A percentile compares a stretch with the other conserved stretches of the same genome.
phyloP scores from a whole-genome alignment of 2,888 invertebrate genomes.

The Ormyrus pomaceus region DNA sequence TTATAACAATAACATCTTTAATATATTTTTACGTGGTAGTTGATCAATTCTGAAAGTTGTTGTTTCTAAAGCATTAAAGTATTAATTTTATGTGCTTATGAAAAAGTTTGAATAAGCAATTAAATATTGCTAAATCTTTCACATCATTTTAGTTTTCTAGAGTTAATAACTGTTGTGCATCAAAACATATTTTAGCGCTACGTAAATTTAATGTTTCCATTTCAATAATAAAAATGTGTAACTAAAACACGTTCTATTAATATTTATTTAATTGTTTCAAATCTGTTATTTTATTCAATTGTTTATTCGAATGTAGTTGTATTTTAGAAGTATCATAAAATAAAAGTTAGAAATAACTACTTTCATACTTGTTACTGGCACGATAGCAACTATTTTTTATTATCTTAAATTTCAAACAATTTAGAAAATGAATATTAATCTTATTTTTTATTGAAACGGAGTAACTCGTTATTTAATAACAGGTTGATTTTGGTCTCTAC shows the following conservation, averaged over 20 bases:
- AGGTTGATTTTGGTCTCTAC: conserved; percentile 48
- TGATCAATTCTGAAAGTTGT: conserved; percentile 33
- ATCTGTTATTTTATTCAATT: too few species aligned
- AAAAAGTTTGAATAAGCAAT: conserved; percentile 8
- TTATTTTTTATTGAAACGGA: conserved; percentile 24
- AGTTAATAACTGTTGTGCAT: too few species aligned
- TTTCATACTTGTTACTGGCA: conserved; percentile 47
- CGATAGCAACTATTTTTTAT: conserved; percentile 30
- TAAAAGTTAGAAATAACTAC: conserved; percentile 27
- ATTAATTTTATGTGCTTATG: conserved; percentile 6
- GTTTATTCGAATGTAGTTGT: too few species aligned
- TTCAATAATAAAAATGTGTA: too few species aligned
- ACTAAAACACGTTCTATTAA: too few species aligned
- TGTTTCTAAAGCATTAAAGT: conserved; percentile 28
- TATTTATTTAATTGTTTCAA: too few species aligned
- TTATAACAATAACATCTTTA: conserved; percentile 19
- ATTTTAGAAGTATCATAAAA: conserved; percentile 17
- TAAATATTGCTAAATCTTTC: background rate
- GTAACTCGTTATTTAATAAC: conserved; percentile 33
- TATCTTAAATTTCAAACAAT: conserved; percentile 11
- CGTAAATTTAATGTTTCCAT: too few species aligned
- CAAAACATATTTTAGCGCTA: too few species aligned
- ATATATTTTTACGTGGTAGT: conserved; percentile 40
- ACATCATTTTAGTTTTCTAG: too few species aligned
- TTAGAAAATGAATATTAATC: conserved; percentile 9